These are phyloP conservation scores for Pseudomugil gertrudae DNA, from an alignment of 2,797 vertebrate species.

Conservation along the genomic window DNA sequence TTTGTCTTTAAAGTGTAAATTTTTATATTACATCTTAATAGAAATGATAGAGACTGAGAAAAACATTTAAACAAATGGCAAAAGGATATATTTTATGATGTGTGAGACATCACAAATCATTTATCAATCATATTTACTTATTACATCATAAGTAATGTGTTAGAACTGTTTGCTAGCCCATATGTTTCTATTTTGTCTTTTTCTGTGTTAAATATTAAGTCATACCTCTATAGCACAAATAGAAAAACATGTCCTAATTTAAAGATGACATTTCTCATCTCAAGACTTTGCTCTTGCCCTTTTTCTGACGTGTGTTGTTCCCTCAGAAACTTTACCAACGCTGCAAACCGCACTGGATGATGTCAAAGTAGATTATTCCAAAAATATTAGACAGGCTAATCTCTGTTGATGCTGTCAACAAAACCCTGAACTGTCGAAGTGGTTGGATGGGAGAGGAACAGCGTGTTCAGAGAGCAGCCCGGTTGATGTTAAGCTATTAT, in stretches of 20 bases:
- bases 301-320: neutral
- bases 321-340: conserved; percentile 26
- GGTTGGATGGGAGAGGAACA: conserved; percentile 15
- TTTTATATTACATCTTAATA: neutral
- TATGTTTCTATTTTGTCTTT: neutral
- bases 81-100: neutral
- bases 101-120: neutral
- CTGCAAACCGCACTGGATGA: conserved; percentile 10
- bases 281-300: neutral
- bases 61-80: neutral
- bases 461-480: conserved; percentile 14
- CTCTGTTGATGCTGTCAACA: conserved; percentile 73
- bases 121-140: conserved; percentile 10
- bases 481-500: conserved; percentile 32
- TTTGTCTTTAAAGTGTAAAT: neutral
- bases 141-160: neutral
- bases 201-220: neutral
- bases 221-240: neutral
- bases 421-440: conserved; percentile 44
- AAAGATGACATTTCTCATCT: conserved; percentile 19
- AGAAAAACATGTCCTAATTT: neutral
- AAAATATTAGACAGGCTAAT: conserved; percentile 65
- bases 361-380: conserved; percentile 49
- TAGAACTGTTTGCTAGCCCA: neutral
- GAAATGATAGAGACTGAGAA: neutral